Evolutionary conservation across 2,888 invertebrate genomes (phyloP).

Genomic region (Conchocele bisecta): DNA sequence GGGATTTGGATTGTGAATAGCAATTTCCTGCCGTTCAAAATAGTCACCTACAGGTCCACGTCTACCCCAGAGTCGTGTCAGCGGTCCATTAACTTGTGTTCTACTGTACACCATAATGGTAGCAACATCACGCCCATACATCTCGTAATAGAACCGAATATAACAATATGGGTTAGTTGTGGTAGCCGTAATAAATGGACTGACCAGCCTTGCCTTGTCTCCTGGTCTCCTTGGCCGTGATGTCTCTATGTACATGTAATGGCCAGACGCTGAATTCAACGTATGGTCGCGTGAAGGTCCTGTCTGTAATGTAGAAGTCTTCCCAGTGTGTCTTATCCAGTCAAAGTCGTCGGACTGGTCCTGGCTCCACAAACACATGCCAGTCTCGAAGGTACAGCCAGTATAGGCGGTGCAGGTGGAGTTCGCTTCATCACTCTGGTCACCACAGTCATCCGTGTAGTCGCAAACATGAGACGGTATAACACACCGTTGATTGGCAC

Average conservation of each 20-base stretch:
- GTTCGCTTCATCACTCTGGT: slow-evolving; percentile 73
- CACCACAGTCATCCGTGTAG: slow-evolving; percentile 79
- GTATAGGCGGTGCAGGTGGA: slow-evolving; percentile 53
- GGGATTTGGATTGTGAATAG: slow-evolving; percentile 58
- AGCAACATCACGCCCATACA: slow-evolving; percentile 76
- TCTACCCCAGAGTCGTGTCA: slow-evolving; percentile 55
- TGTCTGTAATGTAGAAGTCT: slow-evolving; percentile 68
- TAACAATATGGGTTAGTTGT: slow-evolving; percentile 58
- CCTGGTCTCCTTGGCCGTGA: slow-evolving; percentile 66
- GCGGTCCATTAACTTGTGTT: slow-evolving; percentile 66
- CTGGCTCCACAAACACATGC: slow-evolving; percentile 73
- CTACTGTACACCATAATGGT: slow-evolving; percentile 73
- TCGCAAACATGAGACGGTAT: slow-evolving; percentile 68
- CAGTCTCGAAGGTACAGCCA: slow-evolving; percentile 73
- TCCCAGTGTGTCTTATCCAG: slow-evolving; percentile 75
- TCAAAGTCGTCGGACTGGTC: slow-evolving; percentile 77
- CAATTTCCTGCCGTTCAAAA: slow-evolving; percentile 69
- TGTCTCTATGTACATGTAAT: slow-evolving; percentile 75
- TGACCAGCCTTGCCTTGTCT: slow-evolving; percentile 79
- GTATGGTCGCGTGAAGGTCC: slow-evolving; percentile 80
- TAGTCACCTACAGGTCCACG: slow-evolving; percentile 66
- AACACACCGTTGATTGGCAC: slow-evolving; percentile 67
- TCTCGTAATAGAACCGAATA: slow-evolving; percentile 76
- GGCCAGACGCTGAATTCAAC: slow-evolving; percentile 68
- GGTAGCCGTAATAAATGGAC: slow-evolving; percentile 61